Percentiles rank a stretch among this genome's conserved stretches.
Evolutionary conservation across 2,113 vertebrate genomes (phyloP).

Genomic region (Labrus mixtus): DNA sequence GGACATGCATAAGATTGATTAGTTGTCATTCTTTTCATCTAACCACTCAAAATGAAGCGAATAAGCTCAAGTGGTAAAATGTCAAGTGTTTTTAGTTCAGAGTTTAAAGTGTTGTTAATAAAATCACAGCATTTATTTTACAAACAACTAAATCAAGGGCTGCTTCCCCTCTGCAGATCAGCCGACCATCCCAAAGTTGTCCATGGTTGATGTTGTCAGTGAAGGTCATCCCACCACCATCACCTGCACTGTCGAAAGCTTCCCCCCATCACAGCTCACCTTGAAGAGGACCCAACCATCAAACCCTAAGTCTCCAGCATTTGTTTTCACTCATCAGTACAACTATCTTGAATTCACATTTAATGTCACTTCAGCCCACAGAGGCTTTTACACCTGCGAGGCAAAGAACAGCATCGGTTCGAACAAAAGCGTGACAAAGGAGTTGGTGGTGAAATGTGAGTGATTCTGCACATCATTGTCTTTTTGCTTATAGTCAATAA

Average conservation of each 20-base stretch:
- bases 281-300: conserved; percentile 3
- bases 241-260: conserved; percentile 64
- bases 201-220: conserved; percentile 26
- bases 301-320: rapidly evolving
- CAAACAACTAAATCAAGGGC: background rate
- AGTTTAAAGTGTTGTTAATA: no score
- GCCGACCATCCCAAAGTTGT: conserved; percentile 50
- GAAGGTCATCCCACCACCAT: conserved; percentile 49
- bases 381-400: conserved; percentile 58
- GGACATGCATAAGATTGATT: background rate
- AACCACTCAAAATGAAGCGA: no score
- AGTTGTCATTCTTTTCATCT: no score
- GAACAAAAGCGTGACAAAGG: rapidly evolving
- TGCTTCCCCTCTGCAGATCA: conserved; percentile 64
- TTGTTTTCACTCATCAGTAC: rapidly evolving
- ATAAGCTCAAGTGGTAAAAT: background rate
- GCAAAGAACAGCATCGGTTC: conserved; percentile 55
- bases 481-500: background rate
- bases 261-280: background rate
- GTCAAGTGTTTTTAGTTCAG: no score
- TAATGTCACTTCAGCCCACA: background rate
- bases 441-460: conserved; percentile 71
- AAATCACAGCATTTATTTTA: background rate
- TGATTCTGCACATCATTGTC: background rate
- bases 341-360: conserved; percentile 16